These are phyloP conservation scores for Phrynocephalus versicolor DNA, from an alignment of 2,113 vertebrate genomes.

Conservation along the genomic window DNA sequence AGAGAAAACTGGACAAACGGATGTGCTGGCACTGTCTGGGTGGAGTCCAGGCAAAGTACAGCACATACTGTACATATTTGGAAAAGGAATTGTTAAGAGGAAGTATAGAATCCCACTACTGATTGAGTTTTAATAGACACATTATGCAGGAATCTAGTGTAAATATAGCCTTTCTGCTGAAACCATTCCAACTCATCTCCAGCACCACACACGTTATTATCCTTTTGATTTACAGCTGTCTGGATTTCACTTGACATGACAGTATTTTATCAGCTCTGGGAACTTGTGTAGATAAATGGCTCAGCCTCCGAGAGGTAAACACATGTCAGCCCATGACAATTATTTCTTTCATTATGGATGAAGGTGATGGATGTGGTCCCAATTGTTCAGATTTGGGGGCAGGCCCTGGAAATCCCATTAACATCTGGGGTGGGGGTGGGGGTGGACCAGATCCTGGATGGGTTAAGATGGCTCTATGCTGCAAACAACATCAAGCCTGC, in stretches of 20 bases:
- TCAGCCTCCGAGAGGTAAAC: constrained; percentile 15
- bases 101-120: not conserved
- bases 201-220: not conserved
- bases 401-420: constrained; percentile 35
- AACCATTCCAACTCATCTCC: not conserved
- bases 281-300: constrained; percentile 31
- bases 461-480: not conserved
- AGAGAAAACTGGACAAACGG: not conserved
- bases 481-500: not conserved
- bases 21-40: not conserved
- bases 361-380: constrained; percentile 27
- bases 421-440: constrained; percentile 9
- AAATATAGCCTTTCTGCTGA: not conserved
- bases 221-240: constrained; percentile 43
- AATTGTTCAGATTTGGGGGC: constrained; percentile 11
- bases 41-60: not conserved
- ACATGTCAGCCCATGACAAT: accelerated
- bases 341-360: not conserved
- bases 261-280: constrained; percentile 42
- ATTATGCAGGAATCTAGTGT: constrained; percentile 11
- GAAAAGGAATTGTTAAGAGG: not conserved
- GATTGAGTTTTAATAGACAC: not conserved
- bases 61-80: not conserved
- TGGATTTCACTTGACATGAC: not conserved
- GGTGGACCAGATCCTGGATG: constrained; percentile 14